Evolutionary conservation across 1,140 invertebrate species (phyloP).

Genomic region (Ladona fulva): DNA sequence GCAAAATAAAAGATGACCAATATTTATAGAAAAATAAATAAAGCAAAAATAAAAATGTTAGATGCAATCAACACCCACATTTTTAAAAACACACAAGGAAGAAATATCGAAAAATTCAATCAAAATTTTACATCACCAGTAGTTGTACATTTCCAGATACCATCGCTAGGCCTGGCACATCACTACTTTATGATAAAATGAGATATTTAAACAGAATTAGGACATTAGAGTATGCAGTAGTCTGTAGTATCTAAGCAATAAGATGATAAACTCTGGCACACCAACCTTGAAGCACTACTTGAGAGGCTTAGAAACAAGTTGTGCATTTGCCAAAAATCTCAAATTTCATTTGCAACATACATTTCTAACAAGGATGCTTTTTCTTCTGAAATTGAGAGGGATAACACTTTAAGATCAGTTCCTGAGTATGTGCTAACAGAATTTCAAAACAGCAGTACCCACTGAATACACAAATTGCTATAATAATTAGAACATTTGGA

Average conservation of each 20-base stretch:
- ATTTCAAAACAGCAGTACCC: too few species aligned
- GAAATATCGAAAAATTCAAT: too few species aligned
- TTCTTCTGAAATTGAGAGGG: not conserved
- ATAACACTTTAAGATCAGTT: not conserved
- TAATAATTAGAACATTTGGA: too few species aligned
- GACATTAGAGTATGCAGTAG: too few species aligned
- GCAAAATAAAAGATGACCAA: conserved; percentile 25
- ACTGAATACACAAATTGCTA: too few species aligned
- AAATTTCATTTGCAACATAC: not conserved
- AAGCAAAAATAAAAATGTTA: not conserved
- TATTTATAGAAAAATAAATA: conserved; percentile 12
- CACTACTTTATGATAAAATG: too few species aligned
- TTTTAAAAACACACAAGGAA: not conserved
- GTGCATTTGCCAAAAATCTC: not conserved
- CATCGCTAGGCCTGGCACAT: too few species aligned
- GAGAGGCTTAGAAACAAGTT: not conserved
- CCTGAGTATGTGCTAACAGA: not conserved
- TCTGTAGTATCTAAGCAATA: conserved; percentile 10
- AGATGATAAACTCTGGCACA: not conserved
- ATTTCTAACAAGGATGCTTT: not conserved
- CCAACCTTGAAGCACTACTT: conserved; percentile 2
- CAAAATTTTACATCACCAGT: too few species aligned
- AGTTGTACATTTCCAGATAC: too few species aligned
- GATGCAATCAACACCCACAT: not conserved
- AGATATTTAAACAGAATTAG: too few species aligned